These are phyloP conservation scores for Pomacea maculata DNA, from an alignment of 1,140 invertebrate genomes.

Conservation along the genomic window DNA sequence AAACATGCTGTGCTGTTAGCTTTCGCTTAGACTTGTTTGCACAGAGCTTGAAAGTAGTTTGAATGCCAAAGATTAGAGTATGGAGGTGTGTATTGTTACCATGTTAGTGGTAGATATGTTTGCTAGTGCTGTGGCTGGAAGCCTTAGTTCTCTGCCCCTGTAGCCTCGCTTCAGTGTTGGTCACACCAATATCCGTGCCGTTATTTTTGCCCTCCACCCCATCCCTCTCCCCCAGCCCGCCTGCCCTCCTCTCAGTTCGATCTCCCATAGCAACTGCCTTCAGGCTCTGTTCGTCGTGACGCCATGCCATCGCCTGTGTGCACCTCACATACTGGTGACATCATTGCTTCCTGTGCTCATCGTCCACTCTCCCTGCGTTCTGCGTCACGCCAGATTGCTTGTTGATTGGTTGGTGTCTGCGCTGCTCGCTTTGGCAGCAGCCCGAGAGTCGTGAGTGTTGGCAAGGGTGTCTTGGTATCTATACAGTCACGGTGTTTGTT, in stretches of 20 bases:
- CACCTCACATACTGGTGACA: conserved; percentile 29
- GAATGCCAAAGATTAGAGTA: background rate
- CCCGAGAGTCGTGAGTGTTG: background rate
- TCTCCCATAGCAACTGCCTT: conserved; percentile 2
- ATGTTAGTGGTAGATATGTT: background rate
- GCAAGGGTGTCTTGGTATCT: background rate
- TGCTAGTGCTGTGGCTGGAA: too few species aligned
- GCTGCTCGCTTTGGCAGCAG: background rate
- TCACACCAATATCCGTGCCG: conserved; percentile 44
- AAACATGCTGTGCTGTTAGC: too few species aligned
- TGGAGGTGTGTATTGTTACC: background rate
- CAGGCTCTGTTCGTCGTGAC: conserved; percentile 11
- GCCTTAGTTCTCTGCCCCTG: background rate
- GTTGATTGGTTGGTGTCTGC: conserved; percentile 11
- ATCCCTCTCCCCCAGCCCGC: background rate
- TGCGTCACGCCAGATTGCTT: conserved; percentile 33
- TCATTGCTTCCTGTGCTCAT: conserved; percentile 27
- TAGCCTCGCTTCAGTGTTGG: conserved; percentile 36
- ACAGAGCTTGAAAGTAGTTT: background rate
- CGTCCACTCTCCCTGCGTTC: conserved; percentile 31
- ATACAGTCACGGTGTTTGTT: background rate
- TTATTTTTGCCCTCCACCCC: background rate
- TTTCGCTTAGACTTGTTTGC: background rate
- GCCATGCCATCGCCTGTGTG: conserved; percentile 34
- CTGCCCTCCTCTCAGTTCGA: background rate